These are phyloP conservation scores for Hypocryptadius cinnamomeus DNA, from an alignment of 2,113 vertebrate genomes.

Conservation along the genomic window DNA sequence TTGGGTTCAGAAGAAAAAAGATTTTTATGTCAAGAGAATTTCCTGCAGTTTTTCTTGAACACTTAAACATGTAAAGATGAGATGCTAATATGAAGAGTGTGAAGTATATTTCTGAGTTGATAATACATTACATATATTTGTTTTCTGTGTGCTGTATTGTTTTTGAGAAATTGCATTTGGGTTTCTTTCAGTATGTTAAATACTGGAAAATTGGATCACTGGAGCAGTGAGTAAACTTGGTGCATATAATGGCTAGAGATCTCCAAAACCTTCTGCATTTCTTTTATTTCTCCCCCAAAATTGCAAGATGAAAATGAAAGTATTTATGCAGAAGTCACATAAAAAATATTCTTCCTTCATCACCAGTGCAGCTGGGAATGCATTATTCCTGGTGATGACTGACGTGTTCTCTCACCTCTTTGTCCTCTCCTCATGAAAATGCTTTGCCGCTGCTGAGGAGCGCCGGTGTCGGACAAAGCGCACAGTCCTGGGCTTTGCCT, in stretches of 20 bases:
- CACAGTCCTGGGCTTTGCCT: conserved; percentile 9
- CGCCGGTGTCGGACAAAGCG: not conserved
- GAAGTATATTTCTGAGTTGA: not conserved
- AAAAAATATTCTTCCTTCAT: not conserved
- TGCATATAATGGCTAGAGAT: not conserved
- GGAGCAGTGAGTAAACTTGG: not conserved
- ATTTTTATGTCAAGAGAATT: not conserved
- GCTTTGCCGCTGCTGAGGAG: not conserved
- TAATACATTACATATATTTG: not conserved
- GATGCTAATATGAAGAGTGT: not conserved
- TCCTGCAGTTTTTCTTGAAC: not conserved
- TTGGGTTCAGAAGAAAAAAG: not conserved
- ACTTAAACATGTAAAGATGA: not conserved
- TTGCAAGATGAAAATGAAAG: not conserved
- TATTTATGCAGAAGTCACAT: not conserved
- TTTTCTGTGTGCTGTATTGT: not conserved
- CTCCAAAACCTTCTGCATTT: not conserved
- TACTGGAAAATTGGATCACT: not conserved
- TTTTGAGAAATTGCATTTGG: not conserved
- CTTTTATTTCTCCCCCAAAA: not conserved
- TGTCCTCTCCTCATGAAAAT: conserved; percentile 63
- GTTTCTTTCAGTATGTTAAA: not conserved
- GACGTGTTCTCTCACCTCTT: conserved; percentile 35
- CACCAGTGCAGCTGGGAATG: not conserved
- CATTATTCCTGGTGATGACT: conserved; percentile 6